These are phyloP conservation scores for Melanotaenia parkinsoni DNA, from an alignment of 2,797 vertebrate genomes.

Conservation along the genomic window DNA sequence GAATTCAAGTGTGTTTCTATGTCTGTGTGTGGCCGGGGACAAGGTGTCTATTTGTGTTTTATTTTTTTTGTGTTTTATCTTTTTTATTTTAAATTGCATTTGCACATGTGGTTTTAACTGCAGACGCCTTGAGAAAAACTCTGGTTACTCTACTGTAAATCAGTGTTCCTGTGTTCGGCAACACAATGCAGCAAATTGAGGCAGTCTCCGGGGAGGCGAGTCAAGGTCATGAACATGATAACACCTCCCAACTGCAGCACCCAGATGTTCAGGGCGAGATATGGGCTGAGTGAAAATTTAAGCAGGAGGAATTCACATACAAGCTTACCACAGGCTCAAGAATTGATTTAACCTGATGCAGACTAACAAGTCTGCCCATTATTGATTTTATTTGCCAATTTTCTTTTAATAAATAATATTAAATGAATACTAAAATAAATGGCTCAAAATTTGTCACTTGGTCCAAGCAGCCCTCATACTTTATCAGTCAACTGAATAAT, in stretches of 20 bases:
- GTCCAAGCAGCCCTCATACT: not conserved
- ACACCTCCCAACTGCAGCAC: slow-evolving; percentile 60
- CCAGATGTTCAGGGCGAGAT: slow-evolving; percentile 71
- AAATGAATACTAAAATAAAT: not conserved
- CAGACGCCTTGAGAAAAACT: slow-evolving; percentile 25
- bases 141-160: slow-evolving; percentile 18
- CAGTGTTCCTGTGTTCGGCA: slow-evolving; percentile 22
- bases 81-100: slow-evolving; percentile 29
- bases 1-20: slow-evolving; percentile 58
- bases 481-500: not conserved
- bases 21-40: slow-evolving; percentile 66
- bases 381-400: slow-evolving; percentile 14
- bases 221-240: slow-evolving; percentile 73
- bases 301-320: slow-evolving; percentile 2
- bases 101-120: slow-evolving; percentile 41
- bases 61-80: slow-evolving; percentile 8
- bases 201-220: slow-evolving; percentile 55
- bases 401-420: slow-evolving; percentile 6
- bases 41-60: slow-evolving; percentile 56
- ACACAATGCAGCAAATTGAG: slow-evolving; percentile 53
- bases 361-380: slow-evolving; percentile 7
- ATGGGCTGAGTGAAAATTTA: slow-evolving; percentile 47
- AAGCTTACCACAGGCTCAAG: slow-evolving; percentile 2
- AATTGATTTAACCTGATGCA: slow-evolving; percentile 22
- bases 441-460: not conserved